Base-by-base conservation (phyloP, 2,113 vertebrate genomes). In the Eonycteris spelaea region DNA sequence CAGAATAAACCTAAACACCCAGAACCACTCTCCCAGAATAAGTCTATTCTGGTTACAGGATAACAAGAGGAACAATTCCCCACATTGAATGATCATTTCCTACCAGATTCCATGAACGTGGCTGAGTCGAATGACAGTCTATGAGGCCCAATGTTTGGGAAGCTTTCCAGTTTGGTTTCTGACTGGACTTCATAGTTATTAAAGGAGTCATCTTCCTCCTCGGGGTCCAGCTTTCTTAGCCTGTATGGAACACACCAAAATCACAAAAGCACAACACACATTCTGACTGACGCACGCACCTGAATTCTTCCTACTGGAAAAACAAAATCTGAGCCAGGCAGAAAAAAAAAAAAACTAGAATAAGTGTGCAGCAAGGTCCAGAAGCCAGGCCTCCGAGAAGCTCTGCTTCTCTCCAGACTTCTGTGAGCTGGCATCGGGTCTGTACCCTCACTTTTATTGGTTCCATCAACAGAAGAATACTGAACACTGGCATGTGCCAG, bases 131-230 rank as follows among this genome's bases (percentile, higher is more conserved):
- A 98, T 1, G 98, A 98, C 80, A 98, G 95, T 74, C 98, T 98
- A 0, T 98, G 98, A 5, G 98, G 97, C 21, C 99, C 99, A 43
- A 97, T 84, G 28, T 98, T 98, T 3, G 98, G 98, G 96, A 99
- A 99, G 88, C 98, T 98, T 86, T 99, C 99, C 40, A 98, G 98
- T 96, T 99, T 99, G 94, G 98, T 98, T 70, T 99, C 99, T 13
- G 99, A 99, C 59, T 98, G 99, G 0, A 99, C 94, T 85, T 99
- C 99, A 18, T 99, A 99, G 97, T 98, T 99, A 94, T 98, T 99
- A 94, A 99, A 98, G 89, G 99, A 98, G 93, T 99, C 99, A 4
- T 99, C 99, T 51, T 99, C 99, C 63, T 99, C 99, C 97, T 99
- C 99, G 0, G 99, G 99, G 97, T 99, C 99, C 96, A 99, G 98